These are phyloP conservation scores for Tiliacea aurago DNA, from an alignment of 2,888 invertebrate species.

Conservation along the genomic window DNA sequence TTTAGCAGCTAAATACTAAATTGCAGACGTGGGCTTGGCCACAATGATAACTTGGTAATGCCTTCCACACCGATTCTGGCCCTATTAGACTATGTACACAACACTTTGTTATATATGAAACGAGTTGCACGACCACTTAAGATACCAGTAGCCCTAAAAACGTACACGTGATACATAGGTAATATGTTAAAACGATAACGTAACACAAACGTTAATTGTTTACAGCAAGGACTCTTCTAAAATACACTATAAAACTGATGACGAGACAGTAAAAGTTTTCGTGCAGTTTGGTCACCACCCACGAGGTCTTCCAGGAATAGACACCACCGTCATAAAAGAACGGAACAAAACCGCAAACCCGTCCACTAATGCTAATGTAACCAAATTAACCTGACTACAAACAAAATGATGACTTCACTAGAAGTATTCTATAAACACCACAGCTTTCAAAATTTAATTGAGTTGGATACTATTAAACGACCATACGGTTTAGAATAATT, in stretches of 20 bases:
- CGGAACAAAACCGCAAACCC: conserved; percentile 80
- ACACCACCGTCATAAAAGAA: conserved; percentile 80
- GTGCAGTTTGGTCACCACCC: conserved; percentile 81
- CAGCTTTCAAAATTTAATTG: conserved; percentile 52
- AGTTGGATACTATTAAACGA: conserved; percentile 49
- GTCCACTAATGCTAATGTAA: conserved; percentile 80
- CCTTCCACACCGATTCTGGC: conserved; percentile 31
- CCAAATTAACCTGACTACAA: conserved; percentile 77
- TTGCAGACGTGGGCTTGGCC: conserved; percentile 55
- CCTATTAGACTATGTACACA: conserved; percentile 20
- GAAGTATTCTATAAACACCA: conserved; percentile 45
- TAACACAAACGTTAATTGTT: conserved; percentile 63
- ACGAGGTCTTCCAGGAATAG: conserved; percentile 82
- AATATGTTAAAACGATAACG: conserved; percentile 25
- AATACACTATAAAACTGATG: conserved; percentile 78
- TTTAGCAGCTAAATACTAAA: conserved; percentile 69
- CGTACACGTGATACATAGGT: background rate
- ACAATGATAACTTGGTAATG: conserved; percentile 50
- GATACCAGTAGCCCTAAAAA: conserved; percentile 10
- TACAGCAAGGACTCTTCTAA: conserved; percentile 65
- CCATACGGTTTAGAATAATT: conserved; percentile 49
- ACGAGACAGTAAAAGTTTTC: conserved; percentile 76
- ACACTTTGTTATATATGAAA: conserved; percentile 23
- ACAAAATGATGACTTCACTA: conserved; percentile 75
- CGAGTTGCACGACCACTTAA: conserved; percentile 34